phyloP scores from a whole-genome alignment of 2,888 invertebrate species.

The Amiota minor region DNA sequence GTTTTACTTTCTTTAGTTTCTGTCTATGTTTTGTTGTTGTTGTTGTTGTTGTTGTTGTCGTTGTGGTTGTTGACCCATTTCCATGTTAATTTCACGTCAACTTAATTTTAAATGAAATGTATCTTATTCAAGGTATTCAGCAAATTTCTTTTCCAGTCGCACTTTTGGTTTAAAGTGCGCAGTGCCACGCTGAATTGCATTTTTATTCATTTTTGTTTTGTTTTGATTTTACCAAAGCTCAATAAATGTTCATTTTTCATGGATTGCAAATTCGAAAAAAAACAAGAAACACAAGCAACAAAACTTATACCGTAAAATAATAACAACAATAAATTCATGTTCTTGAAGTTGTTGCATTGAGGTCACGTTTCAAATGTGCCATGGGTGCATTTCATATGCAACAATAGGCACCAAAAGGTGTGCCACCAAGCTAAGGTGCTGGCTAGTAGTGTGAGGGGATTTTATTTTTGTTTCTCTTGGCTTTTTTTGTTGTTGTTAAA shows the following conservation, averaged over 20 bases:
- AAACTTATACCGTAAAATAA: neutral
- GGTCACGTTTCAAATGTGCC: conserved; percentile 31
- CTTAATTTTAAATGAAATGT: conserved; percentile 16
- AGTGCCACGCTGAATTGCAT: conserved; percentile 22
- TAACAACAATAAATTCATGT: conserved; percentile 12
- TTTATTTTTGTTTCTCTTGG: too few relatives aligned
- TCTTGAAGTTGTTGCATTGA: conserved; percentile 27
- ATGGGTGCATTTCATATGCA: conserved; percentile 15
- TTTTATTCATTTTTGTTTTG: neutral
- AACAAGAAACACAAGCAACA: neutral
- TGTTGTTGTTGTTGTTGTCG: conserved; percentile 1
- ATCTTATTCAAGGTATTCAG: conserved; percentile 15
- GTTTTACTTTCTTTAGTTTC: neutral
- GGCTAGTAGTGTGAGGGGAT: too few relatives aligned
- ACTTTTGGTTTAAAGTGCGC: conserved; percentile 24
- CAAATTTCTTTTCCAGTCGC: conserved; percentile 20
- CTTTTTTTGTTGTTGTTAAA: too few relatives aligned
- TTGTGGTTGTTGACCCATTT: conserved; percentile 24
- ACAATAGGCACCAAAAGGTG: conserved; percentile 7
- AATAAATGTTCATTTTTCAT: neutral
- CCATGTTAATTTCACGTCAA: conserved; percentile 20
- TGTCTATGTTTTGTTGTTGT: conserved; percentile 6
- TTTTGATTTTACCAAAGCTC: too few relatives aligned
- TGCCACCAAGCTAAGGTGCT: neutral
- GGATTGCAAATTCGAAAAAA: neutral